A percentile compares a stretch with the other conserved stretches of the same genome.
Evolutionary conservation across 1,140 invertebrate genomes (phyloP).

Genomic region (Saccostrea echinata): DNA sequence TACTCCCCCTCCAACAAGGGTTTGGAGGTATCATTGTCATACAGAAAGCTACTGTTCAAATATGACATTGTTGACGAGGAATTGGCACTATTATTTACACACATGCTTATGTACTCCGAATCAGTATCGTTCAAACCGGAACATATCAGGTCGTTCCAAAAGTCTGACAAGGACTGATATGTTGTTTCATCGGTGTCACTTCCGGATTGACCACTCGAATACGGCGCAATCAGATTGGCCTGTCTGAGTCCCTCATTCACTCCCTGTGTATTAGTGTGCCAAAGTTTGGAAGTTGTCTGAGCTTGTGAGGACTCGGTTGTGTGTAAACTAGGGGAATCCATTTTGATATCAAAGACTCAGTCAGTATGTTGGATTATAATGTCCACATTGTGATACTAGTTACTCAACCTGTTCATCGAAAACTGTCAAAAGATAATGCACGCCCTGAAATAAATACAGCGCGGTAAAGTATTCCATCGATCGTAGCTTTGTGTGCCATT

Average conservation of each 20-base stretch:
- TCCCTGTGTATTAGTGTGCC: background rate
- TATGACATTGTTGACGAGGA: background rate
- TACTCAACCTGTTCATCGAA: slow-evolving; percentile 28
- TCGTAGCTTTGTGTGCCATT: slow-evolving; percentile 9
- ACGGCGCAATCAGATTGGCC: background rate
- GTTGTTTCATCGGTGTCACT: slow-evolving; percentile 35
- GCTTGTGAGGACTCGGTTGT: background rate
- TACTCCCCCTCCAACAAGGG: slow-evolving; percentile 44
- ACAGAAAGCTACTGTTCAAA: slow-evolving; percentile 19
- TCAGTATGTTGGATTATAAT: background rate
- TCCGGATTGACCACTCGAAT: background rate
- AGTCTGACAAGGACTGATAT: slow-evolving; percentile 13
- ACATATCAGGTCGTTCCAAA: background rate
- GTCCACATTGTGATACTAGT: background rate
- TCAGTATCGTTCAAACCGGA: slow-evolving; percentile 8
- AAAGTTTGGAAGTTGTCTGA: slow-evolving; percentile 1
- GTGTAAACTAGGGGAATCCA: slow-evolving; percentile 3
- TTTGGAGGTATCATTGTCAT: background rate
- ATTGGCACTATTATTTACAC: slow-evolving; percentile 1
- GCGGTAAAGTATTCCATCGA: slow-evolving; percentile 8
- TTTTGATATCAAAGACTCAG: background rate
- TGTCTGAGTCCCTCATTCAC: background rate
- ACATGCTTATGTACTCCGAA: slow-evolving; percentile 4
- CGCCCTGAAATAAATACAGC: background rate
- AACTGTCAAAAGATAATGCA: slow-evolving; percentile 10